Evolutionary conservation across 2,797 vertebrate genomes (phyloP).

Genomic region (Sciaenops ocellatus): DNA sequence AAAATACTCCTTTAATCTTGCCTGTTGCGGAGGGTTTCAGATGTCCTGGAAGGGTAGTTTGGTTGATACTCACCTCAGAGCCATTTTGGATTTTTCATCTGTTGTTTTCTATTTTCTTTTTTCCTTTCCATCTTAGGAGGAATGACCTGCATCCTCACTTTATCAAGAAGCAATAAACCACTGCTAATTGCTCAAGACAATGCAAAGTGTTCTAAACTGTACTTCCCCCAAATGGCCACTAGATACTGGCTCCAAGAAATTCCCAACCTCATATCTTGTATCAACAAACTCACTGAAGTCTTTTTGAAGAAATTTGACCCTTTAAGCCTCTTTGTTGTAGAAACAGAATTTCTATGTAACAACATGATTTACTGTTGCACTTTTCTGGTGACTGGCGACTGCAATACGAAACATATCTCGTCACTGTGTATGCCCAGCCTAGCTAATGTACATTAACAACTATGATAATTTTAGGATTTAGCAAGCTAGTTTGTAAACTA

Average conservation of each 20-base stretch:
- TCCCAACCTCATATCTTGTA: not conserved
- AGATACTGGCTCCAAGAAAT: not conserved
- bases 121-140: not conserved
- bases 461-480: no score
- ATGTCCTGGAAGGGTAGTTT: not conserved
- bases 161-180: not conserved
- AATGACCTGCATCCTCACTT: not conserved
- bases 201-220: not conserved
- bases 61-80: slow-evolving; percentile 33
- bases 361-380: no score
- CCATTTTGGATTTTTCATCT: not conserved
- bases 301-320: not conserved
- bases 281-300: not conserved
- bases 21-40: not conserved
- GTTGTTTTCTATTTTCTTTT: not conserved
- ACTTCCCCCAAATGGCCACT: not conserved
- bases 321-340: no score
- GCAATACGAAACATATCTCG: no score
- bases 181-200: not conserved
- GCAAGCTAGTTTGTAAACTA: no score
- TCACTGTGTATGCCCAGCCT: no score
- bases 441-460: no score
- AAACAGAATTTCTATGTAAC: no score
- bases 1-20: not conserved
- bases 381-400: no score